phyloP scores from a whole-genome alignment of 1,140 invertebrate species.

The Antheraea mylitta region DNA sequence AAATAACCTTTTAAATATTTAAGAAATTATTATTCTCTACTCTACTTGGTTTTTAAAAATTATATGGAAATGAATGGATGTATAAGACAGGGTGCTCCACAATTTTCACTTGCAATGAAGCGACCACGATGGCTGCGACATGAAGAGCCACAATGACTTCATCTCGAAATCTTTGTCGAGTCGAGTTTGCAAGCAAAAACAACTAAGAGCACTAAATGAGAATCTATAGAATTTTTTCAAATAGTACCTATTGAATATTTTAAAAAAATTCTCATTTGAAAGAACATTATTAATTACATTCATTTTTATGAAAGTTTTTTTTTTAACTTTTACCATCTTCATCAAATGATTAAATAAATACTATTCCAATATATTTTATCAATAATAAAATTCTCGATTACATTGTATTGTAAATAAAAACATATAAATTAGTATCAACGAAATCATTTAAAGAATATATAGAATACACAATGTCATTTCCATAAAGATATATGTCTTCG shows the following conservation, averaged over 20 bases:
- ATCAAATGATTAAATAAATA: too few relatives aligned
- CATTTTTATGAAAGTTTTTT: background rate
- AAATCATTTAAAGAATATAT: background rate
- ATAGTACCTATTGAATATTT: background rate
- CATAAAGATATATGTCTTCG: constrained; percentile 20
- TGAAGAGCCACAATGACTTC: constrained; percentile 69
- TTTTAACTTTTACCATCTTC: too few relatives aligned
- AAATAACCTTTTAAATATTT: background rate
- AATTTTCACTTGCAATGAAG: constrained; percentile 59
- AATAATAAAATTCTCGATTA: too few relatives aligned
- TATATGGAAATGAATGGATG: background rate
- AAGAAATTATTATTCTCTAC: background rate
- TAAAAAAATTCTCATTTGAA: background rate
- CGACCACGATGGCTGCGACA: constrained; percentile 46
- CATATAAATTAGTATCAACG: background rate
- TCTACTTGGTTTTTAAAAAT: background rate
- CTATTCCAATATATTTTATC: too few relatives aligned
- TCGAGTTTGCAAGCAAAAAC: constrained; percentile 57
- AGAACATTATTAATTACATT: background rate
- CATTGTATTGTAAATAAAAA: too few relatives aligned
- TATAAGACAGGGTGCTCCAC: constrained; percentile 4
- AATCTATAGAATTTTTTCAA: background rate
- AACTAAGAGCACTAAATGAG: constrained; percentile 41
- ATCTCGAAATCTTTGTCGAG: constrained; percentile 64
- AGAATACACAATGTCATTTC: constrained; percentile 13